phyloP scores from a whole-genome alignment of 2,113 vertebrate species.

The Pomatorhinus ruficollis region DNA sequence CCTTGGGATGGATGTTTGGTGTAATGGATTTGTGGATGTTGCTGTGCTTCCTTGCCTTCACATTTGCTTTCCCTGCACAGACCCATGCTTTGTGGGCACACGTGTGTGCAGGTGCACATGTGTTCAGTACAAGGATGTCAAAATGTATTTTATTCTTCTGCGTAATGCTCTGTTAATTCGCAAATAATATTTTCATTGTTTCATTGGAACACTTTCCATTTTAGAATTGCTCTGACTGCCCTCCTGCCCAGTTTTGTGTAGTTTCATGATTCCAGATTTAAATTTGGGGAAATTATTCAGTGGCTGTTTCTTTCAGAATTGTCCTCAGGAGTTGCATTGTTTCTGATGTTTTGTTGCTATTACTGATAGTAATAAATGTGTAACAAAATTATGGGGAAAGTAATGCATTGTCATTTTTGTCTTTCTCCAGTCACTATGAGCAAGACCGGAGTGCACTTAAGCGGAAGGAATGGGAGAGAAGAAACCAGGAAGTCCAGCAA shows the following conservation, averaged over 20 bases:
- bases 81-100: background rate
- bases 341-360: background rate
- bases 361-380: background rate
- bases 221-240: background rate
- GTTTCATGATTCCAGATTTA: background rate
- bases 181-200: background rate
- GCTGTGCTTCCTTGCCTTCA: background rate
- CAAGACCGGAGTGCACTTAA: conserved; percentile 93
- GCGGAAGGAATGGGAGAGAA: conserved; percentile 95
- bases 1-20: background rate
- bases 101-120: fast-evolving
- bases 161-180: background rate
- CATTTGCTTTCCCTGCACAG: background rate
- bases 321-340: background rate
- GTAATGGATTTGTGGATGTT: background rate
- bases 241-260: background rate
- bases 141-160: background rate
- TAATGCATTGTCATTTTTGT: conserved; percentile 33
- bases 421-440: conserved; percentile 89
- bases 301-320: background rate
- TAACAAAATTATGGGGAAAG: background rate
- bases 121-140: background rate
- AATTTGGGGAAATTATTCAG: background rate
- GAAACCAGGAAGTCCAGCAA: conserved; percentile 97
- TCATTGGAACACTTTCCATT: background rate